Evolutionary conservation across 2,113 vertebrate species (phyloP).

Genomic region (Quiscalus mexicanus): DNA sequence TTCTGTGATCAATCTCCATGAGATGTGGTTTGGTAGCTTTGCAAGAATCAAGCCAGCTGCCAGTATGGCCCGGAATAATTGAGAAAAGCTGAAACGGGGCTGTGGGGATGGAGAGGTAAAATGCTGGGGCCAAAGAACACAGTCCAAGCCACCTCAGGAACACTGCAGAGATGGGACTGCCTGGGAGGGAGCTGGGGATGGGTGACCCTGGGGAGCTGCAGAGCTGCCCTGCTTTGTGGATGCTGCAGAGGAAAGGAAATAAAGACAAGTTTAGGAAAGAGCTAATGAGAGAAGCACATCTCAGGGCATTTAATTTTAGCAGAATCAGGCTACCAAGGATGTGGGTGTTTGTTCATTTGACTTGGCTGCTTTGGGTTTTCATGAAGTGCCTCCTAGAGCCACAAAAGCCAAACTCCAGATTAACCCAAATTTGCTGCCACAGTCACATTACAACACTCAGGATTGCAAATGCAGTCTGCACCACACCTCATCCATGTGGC

Average conservation of each 20-base stretch:
- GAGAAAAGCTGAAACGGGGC: background rate
- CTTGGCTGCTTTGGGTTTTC: background rate
- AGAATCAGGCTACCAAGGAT: background rate
- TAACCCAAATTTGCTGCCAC: background rate
- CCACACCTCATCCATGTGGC: background rate
- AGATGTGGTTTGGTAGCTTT: constrained; percentile 16
- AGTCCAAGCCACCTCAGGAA: background rate
- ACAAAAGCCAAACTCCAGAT: background rate
- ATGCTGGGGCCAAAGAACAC: accelerated
- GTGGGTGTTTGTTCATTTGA: background rate
- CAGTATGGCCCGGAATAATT: background rate
- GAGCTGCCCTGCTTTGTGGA: background rate
- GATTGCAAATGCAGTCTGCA: background rate
- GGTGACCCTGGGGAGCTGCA: background rate
- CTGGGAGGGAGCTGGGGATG: background rate
- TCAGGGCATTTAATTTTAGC: background rate
- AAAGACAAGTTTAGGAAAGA: background rate
- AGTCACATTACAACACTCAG: accelerated
- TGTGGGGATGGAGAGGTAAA: background rate
- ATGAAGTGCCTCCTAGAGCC: background rate
- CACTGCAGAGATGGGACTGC: background rate
- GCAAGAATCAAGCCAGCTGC: background rate
- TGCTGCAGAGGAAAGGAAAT: background rate
- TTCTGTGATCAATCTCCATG: background rate
- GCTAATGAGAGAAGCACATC: background rate